Base-by-base conservation (phyloP, 2,888 invertebrate genomes). In the Zhuqinia jingwanae region DNA sequence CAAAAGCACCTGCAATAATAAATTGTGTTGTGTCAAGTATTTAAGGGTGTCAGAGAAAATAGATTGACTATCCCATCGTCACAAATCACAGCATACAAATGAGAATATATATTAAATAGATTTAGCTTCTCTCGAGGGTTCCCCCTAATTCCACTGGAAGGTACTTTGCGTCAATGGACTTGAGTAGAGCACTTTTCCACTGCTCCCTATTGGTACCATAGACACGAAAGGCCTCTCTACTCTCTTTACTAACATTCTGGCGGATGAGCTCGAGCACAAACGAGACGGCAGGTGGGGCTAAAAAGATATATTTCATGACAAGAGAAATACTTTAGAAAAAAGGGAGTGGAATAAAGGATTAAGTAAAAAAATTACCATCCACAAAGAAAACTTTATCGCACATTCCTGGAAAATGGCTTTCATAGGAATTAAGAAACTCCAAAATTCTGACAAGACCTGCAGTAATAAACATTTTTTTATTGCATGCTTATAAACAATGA, bases 341-440 rank as follows among this genome's bases (percentile, higher is more conserved):
- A 30, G 1, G 2, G 15, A 30, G 15, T 15, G 10, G n/a, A 11
- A 50, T 56, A 70, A 70, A 17, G 1, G 53, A 15, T 75, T 50
- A 45, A 11, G 17, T 30, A n/a, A 13, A 11, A 36, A 63, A 63
- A 63, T 56, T 82, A 87, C 87, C 56, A 27, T 87, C 65, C 0
- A 82, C n/a, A n/a, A 82, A 50, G 20, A 58, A 58, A 0, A 82
- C 50, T 60, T 45, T 76, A 17, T 87, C 56, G 11, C 30, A 53
- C 63, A 77, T 47, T 25, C 82, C 87, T 6, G 82, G 82, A 50
- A 45, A 87, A 20, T 84, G 84, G n/a, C 8, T 36, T 36, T 63
- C 77, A 42, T 84, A 84, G 5, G 68, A 56, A n/a, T 36, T 45
- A 30, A 84, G 77, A 68, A 77, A 65, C 0, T 84, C 42, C 17